A percentile compares a stretch with the other conserved stretches of the same genome.
Evolutionary conservation across 2,113 vertebrate genomes (phyloP).

Genomic region (Todiramphus chloris): DNA sequence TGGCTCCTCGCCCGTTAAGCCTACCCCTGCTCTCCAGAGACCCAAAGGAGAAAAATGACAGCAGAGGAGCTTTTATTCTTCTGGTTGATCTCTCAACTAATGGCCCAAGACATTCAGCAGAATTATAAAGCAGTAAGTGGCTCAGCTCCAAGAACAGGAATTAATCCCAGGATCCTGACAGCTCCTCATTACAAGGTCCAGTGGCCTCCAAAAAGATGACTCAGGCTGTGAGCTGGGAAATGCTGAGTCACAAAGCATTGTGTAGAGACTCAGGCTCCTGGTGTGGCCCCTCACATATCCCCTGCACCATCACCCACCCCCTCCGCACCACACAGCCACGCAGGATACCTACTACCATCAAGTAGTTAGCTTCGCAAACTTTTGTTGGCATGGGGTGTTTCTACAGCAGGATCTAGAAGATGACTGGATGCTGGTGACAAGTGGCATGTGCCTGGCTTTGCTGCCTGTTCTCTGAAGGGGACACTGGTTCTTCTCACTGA

Average conservation of each 20-base stretch:
- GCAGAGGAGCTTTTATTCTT: constrained; percentile 1
- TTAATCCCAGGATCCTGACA: background rate
- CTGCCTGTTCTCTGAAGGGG: background rate
- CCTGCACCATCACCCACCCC: background rate
- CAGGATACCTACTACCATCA: fast-evolving
- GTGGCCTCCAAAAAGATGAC: background rate
- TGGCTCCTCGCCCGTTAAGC: background rate
- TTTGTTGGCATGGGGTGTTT: background rate
- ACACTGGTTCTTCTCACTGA: background rate
- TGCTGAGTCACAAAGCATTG: background rate
- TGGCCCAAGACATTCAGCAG: constrained; percentile 8
- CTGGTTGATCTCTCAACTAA: constrained; percentile 32
- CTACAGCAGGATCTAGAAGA: background rate
- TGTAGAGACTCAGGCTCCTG: fast-evolving
- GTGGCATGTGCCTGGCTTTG: fast-evolving
- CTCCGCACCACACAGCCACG: background rate
- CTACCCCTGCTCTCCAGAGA: background rate
- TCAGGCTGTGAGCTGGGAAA: background rate
- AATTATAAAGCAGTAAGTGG: background rate
- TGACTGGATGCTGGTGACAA: background rate
- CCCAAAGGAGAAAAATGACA: background rate
- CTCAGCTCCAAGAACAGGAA: constrained; percentile 7
- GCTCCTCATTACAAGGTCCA: background rate
- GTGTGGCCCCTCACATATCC: fast-evolving
- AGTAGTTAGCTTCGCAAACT: fast-evolving